Conservation (phyloP, 2,888 invertebrate species). For the Aphodius granarius region DNA sequence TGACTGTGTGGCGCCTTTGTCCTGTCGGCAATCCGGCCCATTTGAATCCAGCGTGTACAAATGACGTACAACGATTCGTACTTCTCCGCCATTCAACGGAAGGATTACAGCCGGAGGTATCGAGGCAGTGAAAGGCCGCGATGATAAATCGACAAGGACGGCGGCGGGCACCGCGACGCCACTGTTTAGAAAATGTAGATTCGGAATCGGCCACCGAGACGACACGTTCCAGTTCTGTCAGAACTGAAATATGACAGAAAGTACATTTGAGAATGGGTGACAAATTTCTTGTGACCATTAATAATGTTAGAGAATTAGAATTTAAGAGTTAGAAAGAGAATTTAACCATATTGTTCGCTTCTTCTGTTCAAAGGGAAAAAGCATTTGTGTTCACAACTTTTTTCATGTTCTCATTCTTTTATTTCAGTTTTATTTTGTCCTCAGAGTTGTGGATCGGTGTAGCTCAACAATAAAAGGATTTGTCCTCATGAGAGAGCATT, state of each 20-base stretch:
- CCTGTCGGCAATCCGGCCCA: constrained; percentile 29
- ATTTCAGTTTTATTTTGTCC: too few relatives aligned
- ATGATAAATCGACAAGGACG: constrained; percentile 23
- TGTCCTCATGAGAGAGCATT: too few relatives aligned
- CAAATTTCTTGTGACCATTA: not conserved
- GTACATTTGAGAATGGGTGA: not conserved
- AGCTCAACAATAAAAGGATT: too few relatives aligned
- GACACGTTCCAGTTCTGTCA: not conserved
- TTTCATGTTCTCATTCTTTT: too few relatives aligned
- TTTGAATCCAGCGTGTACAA: constrained; percentile 43
- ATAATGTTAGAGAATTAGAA: not conserved
- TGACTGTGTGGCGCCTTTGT: constrained; percentile 43
- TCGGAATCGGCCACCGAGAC: not conserved
- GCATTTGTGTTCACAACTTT: too few relatives aligned
- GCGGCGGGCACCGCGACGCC: constrained; percentile 10
- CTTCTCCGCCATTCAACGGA: constrained; percentile 43
- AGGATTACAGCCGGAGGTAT: constrained; percentile 34
- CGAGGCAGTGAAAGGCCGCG: constrained; percentile 17
- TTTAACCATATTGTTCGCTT: too few relatives aligned
- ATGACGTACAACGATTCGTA: constrained; percentile 52
- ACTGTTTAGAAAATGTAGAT: not conserved
- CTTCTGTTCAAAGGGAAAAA: too few relatives aligned
- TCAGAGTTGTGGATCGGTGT: too few relatives aligned
- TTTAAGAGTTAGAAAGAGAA: too few relatives aligned
- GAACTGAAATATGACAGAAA: not conserved